These are phyloP conservation scores for Luffia ferchaultella DNA, from an alignment of 2,888 invertebrate genomes.

Conservation along the genomic window DNA sequence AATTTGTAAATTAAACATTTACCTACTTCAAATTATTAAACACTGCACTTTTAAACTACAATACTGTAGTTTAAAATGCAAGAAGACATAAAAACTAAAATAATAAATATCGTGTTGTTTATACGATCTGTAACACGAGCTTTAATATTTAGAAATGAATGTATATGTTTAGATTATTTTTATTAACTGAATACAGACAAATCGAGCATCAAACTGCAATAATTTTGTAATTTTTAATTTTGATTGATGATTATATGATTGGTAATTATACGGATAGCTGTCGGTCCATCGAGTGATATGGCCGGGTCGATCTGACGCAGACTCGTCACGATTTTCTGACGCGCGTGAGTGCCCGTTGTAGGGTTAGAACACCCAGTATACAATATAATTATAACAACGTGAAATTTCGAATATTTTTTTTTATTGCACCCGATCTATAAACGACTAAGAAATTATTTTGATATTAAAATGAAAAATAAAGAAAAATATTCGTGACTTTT, in stretches of 20 bases:
- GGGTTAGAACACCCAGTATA: neutral
- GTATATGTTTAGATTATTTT: too few relatives aligned
- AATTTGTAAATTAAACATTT: too few relatives aligned
- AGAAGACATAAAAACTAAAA: neutral
- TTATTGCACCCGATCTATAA: too few relatives aligned
- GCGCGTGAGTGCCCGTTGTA: neutral
- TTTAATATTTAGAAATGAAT: too few relatives aligned
- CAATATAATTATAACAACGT: too few relatives aligned
- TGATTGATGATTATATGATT: neutral
- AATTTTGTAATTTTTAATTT: neutral
- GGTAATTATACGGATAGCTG: constrained; percentile 1
- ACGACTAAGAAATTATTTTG: too few relatives aligned
- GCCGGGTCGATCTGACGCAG: neutral
- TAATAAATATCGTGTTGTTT: too few relatives aligned
- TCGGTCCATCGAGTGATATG: neutral
- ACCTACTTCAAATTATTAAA: neutral
- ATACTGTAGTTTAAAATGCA: neutral
- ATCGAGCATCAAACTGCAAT: neutral
- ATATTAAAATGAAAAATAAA: too few relatives aligned
- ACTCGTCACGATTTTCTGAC: neutral
- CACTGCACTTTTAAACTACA: neutral
- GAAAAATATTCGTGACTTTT: too few relatives aligned
- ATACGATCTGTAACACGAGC: too few relatives aligned
- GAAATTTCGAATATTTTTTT: too few relatives aligned
- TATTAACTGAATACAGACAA: too few relatives aligned